A percentile compares a stretch with the other conserved stretches of the same genome.
Conservation (phyloP, 2,113 vertebrate genomes). For the Eleginops maclovinus region DNA sequence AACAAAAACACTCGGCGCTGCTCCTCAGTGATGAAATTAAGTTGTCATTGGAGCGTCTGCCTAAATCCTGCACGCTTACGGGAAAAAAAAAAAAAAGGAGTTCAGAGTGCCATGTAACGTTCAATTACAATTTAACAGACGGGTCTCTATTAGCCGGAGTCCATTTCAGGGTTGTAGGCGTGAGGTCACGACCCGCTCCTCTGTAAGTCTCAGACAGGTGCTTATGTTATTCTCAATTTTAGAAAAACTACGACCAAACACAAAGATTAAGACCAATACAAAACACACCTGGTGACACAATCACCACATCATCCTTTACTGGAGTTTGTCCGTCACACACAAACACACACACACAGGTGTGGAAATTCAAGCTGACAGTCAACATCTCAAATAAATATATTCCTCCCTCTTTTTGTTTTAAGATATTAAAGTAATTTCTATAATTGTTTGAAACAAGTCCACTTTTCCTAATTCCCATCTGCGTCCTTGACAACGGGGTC, state of each 20-base stretch:
- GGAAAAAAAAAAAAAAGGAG: constrained; percentile 69
- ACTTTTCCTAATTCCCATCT: constrained; percentile 93
- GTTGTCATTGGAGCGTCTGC: constrained; percentile 88
- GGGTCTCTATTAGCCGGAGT: constrained; percentile 81
- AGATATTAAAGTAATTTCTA: constrained; percentile 93
- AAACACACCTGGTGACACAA: constrained; percentile 80
- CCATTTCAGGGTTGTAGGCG: constrained; percentile 80
- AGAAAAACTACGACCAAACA: constrained; percentile 73
- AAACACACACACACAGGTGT: constrained; percentile 47
- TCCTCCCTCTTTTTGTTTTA: constrained; percentile 85
- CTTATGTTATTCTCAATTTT: constrained; percentile 77
- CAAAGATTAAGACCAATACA: constrained; percentile 66
- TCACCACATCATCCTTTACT: constrained; percentile 54
- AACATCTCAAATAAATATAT: constrained; percentile 86
- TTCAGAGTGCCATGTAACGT: constrained; percentile 83
- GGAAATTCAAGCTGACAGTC: constrained; percentile 89
- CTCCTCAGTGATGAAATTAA: constrained; percentile 82
- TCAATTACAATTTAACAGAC: constrained; percentile 87
- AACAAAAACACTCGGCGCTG: constrained; percentile 76
- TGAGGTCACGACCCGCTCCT: constrained; percentile 77
- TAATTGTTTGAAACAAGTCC: constrained; percentile 93
- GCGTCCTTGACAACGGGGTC: constrained; percentile 91
- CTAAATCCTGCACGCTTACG: constrained; percentile 84
- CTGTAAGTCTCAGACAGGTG: constrained; percentile 83
- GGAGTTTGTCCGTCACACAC: constrained; percentile 48